phyloP scores from a whole-genome alignment of 2,888 invertebrate genomes.

The Eupithecia centaureata region DNA sequence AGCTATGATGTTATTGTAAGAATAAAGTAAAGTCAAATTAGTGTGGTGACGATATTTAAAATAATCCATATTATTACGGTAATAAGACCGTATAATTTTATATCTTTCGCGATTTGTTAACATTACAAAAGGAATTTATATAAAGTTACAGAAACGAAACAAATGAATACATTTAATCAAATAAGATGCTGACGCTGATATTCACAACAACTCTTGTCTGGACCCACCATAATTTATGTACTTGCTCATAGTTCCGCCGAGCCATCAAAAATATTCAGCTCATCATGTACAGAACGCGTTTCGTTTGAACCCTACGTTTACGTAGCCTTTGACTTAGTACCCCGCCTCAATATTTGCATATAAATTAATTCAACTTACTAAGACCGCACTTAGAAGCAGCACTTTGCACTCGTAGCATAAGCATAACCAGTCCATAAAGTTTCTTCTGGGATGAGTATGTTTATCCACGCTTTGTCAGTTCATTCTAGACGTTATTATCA shows the following conservation, averaged over 20 bases:
- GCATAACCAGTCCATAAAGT: conserved; percentile 3
- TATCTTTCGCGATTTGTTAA: too few species aligned
- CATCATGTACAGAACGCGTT: conserved; percentile 26
- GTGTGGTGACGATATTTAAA: too few species aligned
- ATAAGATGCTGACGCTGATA: too few species aligned
- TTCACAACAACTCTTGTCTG: too few species aligned
- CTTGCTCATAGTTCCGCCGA: neutral
- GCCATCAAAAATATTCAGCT: conserved; percentile 1
- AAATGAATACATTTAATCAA: too few species aligned
- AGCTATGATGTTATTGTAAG: neutral
- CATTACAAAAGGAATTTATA: too few species aligned
- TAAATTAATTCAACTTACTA: conserved; percentile 56
- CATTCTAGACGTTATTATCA: conserved; percentile 1
- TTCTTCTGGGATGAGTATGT: conserved; percentile 3
- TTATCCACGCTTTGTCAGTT: conserved; percentile 5
- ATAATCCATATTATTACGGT: too few species aligned
- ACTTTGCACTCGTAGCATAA: conserved; percentile 11
- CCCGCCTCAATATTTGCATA: conserved; percentile 66
- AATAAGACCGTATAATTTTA: too few species aligned
- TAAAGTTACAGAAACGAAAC: too few species aligned
- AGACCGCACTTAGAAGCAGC: conserved; percentile 14
- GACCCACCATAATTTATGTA: too few species aligned
- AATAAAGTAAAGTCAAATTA: neutral
- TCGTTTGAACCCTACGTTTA: conserved; percentile 38
- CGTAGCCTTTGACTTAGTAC: conserved; percentile 36